A percentile compares a stretch with the other conserved stretches of the same genome.
Conservation (phyloP, 1,140 invertebrate species). For the Lamellibrachia luymesi region DNA sequence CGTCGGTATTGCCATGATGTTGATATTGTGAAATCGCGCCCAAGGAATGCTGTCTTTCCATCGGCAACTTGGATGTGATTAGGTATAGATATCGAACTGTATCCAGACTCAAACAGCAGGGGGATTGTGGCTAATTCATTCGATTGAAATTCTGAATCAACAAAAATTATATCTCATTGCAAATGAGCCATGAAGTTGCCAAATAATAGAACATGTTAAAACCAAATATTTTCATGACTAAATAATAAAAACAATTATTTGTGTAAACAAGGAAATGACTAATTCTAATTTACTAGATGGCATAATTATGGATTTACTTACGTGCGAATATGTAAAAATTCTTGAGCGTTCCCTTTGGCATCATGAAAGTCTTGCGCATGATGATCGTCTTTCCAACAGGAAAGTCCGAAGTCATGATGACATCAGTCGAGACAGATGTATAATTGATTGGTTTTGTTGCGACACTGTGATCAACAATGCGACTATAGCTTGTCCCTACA, state of each 20-base stretch:
- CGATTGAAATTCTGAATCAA: not conserved
- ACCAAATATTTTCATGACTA: no score
- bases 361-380: not conserved
- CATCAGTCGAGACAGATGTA: not conserved
- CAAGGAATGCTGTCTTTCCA: not conserved
- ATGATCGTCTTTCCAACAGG: not conserved
- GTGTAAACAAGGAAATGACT: no score
- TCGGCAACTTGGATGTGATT: not conserved
- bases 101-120: not conserved
- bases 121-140: not conserved
- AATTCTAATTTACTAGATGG: no score
- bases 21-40: not conserved
- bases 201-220: not conserved
- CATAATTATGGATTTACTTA: not conserved
- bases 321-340: not conserved
- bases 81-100: not conserved
- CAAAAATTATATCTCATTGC: not conserved
- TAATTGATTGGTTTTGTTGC: not conserved
- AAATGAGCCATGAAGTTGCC: not conserved
- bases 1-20: not conserved
- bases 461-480: not conserved
- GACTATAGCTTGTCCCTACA: not conserved
- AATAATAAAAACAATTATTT: no score
- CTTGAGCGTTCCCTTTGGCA: conserved; percentile 10
- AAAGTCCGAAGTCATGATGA: not conserved